Evolutionary conservation across 2,888 invertebrate species (phyloP), one percentile per base, ranked within the genome.

Genomic region (Chymomyza fuscimana): DNA sequence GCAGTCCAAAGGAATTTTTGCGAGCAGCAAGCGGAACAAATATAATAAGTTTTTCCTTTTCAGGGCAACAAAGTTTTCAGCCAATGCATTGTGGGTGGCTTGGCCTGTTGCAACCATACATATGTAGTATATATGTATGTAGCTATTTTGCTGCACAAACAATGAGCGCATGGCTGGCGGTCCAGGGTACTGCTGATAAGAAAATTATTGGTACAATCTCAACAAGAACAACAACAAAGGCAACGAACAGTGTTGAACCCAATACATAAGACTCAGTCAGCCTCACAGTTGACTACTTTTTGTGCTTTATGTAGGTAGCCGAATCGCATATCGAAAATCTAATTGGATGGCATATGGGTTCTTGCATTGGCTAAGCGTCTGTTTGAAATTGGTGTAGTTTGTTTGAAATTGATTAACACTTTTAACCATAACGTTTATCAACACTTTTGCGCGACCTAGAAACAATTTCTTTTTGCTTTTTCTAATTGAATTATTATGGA

Each of bases 61-160:
- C n/a, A 25, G 80, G 82, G 87, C 83, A 88, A 84, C 83, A 88
- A 78, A 78, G 88, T 84, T 79, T 19, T 19, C 58, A 65, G 70
- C 67, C 74, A 65, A 74, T 75, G 77, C 74, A 77, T 66, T 56
- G 63, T 63, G 29, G 77, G 72, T 70, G 77, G 63, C 74, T 77
- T 15, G 74, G 60, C 60, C 19, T 32, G 12, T 4, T 12, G 12
- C 12, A 12, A 0, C 5, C 25, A 25, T 25, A 25, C 4, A 4
- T 25, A 25, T 25, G 25, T 25, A 25, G 25, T 36, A 64, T 32
- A 16, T 16, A 16, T n/a, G 12, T 15, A 15, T 6, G 51, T 16
- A 16, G 15, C 10, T 51, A 16, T 19, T 54, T 19, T 22, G 54
- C 54, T 29, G 29, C 69, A 61, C 50, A 63, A 77, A 77, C 81